Evolutionary conservation across 2,888 invertebrate species (phyloP).

Genomic region (Philopedon plagiatum): DNA sequence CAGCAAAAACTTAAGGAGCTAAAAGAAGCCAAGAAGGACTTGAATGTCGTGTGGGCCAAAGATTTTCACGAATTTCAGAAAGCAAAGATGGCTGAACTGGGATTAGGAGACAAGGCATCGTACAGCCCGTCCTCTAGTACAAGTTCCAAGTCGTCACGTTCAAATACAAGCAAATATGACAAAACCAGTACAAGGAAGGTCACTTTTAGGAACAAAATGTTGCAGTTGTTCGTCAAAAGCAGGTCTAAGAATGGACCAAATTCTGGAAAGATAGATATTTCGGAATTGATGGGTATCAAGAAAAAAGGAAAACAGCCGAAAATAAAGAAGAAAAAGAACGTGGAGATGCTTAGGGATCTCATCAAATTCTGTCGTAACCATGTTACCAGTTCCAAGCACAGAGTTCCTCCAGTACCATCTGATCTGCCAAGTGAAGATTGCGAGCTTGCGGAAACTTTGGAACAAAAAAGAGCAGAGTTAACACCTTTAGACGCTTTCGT

Average conservation of each 20-base stretch:
- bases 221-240: conserved; percentile 18
- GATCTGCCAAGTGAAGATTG: background rate
- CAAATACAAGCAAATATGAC: conserved; percentile 15
- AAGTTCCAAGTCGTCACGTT: background rate
- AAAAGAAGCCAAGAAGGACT: conserved; percentile 5
- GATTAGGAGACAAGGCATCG: background rate
- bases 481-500: conserved; percentile 58
- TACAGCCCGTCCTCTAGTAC: background rate
- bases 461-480: conserved; percentile 47
- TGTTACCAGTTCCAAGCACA: background rate
- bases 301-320: conserved; percentile 25
- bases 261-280: conserved; percentile 4
- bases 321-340: conserved; percentile 25
- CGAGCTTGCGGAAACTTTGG: conserved; percentile 21
- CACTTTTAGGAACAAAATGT: conserved; percentile 32
- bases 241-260: conserved; percentile 6
- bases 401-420: conserved; percentile 28
- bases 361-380: conserved; percentile 22
- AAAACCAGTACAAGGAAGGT: background rate
- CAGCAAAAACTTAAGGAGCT: conserved; percentile 6
- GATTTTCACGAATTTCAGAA: conserved; percentile 34
- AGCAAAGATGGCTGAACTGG: conserved; percentile 23
- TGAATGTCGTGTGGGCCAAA: conserved; percentile 18
- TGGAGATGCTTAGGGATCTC: conserved; percentile 29
- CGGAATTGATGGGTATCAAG: conserved; percentile 25